Evolutionary conservation across 2,888 invertebrate species (phyloP).

Genomic region (Drosophila paranaensis): DNA sequence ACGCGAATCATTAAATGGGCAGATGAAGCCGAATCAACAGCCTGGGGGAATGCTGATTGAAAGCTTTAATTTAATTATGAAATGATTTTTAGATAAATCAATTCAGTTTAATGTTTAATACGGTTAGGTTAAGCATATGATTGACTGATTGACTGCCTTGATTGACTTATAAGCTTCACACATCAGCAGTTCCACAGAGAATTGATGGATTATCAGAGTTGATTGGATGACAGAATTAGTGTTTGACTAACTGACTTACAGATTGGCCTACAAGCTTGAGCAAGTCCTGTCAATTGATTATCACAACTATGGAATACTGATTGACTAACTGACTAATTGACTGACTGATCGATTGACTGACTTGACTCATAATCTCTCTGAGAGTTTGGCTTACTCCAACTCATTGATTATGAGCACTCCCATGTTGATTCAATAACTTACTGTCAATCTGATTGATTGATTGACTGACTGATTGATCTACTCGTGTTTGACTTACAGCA

Average conservation of each 20-base stretch:
- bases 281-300: no score
- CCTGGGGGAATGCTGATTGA: neutral
- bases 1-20: constrained; percentile 16
- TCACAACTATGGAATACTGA: neutral
- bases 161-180: neutral
- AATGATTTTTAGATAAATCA: neutral
- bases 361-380: no score
- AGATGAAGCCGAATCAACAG: neutral
- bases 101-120: neutral
- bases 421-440: neutral
- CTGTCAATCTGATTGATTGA: neutral
- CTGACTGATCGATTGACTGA: neutral
- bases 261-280: no score
- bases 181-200: no score
- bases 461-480: no score
- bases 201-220: neutral
- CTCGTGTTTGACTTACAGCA: no score
- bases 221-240: no score
- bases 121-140: neutral
- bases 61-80: neutral
- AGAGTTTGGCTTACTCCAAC: no score
- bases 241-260: neutral
- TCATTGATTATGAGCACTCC: no score
- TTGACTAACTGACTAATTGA: neutral
- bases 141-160: neutral